Evolutionary conservation across 2,888 invertebrate species (phyloP).

Genomic region (Xanthorhoe spadicearia): DNA sequence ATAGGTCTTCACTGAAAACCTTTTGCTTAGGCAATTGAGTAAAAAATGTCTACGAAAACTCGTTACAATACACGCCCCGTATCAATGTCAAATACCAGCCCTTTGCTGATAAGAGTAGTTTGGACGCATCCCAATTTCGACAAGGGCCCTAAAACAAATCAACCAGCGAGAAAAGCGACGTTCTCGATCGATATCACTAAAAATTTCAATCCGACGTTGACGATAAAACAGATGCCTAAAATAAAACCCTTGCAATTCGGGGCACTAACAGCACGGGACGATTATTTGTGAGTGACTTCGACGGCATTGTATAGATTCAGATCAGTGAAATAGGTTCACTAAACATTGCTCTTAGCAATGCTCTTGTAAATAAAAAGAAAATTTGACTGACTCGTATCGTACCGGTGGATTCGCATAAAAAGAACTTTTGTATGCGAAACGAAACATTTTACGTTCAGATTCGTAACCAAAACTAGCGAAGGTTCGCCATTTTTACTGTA

Average conservation of each 20-base stretch:
- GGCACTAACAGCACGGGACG: constrained; percentile 26
- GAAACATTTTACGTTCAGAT: constrained; percentile 46
- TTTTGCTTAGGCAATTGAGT: constrained; percentile 42
- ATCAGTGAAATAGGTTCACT: constrained; percentile 16
- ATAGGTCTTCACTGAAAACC: constrained; percentile 34
- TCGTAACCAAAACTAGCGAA: constrained; percentile 47
- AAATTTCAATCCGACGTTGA: constrained; percentile 37
- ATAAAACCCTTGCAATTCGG: constrained; percentile 31
- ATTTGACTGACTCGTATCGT: constrained; percentile 2
- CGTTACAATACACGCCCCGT: constrained; percentile 43
- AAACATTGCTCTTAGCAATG: constrained; percentile 14
- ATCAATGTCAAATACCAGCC: constrained; percentile 51
- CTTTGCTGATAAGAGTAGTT: constrained; percentile 42
- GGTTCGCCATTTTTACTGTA: constrained; percentile 18
- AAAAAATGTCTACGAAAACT: constrained; percentile 42
- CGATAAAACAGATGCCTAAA: constrained; percentile 37
- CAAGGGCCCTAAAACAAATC: constrained; percentile 45
- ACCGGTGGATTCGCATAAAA: constrained; percentile 22
- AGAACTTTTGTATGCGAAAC: constrained; percentile 48
- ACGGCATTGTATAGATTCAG: constrained; percentile 18
- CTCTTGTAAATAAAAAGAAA: constrained; percentile 8
- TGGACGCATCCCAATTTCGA: constrained; percentile 50
- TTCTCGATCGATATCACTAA: constrained; percentile 35
- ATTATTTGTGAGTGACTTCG: constrained; percentile 27
- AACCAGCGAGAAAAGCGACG: constrained; percentile 8